These are phyloP conservation scores for Diplodus puntazzo DNA, from an alignment of 2,797 vertebrate genomes.

Conservation along the genomic window DNA sequence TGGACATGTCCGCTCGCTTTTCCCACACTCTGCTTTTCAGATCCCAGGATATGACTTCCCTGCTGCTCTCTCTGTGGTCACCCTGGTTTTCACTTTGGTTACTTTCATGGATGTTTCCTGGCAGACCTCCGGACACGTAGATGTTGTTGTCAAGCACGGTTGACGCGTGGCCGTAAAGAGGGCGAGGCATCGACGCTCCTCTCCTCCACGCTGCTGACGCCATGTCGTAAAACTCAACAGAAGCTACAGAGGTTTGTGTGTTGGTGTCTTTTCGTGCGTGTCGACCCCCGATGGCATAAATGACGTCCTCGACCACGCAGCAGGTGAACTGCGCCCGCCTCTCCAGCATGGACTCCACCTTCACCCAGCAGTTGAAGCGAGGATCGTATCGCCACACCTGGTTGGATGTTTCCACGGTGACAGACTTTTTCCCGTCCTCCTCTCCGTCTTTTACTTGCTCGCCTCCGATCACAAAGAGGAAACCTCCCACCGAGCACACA, in stretches of 20 bases:
- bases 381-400: conserved; percentile 93
- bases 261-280: conserved; percentile 43
- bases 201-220: conserved; percentile 87
- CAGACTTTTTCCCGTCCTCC: conserved; percentile 64
- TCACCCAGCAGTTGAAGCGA: conserved; percentile 90
- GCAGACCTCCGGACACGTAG: conserved; percentile 92
- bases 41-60: conserved; percentile 87
- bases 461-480: conserved; percentile 93
- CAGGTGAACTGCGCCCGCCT: conserved; percentile 91
- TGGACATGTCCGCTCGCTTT: conserved; percentile 90
- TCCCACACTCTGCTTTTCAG: conserved; percentile 82
- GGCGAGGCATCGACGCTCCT: conserved; percentile 82
- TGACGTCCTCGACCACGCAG: conserved; percentile 84
- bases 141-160: conserved; percentile 83
- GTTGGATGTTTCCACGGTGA: conserved; percentile 76
- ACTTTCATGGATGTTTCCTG: conserved; percentile 73
- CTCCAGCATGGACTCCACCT: conserved; percentile 87
- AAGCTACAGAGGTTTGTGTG: conserved; percentile 77
- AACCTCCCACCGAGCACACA: conserved; percentile 91
- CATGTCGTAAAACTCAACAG: conserved; percentile 92
- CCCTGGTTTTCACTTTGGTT: conserved; percentile 78
- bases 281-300: conserved; percentile 91
- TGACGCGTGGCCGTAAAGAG: conserved; percentile 91
- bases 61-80: conserved; percentile 82
- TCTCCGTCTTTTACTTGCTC: conserved; percentile 82